These are phyloP conservation scores for Clanis bilineata DNA, from an alignment of 2,888 invertebrate species.

Conservation along the genomic window DNA sequence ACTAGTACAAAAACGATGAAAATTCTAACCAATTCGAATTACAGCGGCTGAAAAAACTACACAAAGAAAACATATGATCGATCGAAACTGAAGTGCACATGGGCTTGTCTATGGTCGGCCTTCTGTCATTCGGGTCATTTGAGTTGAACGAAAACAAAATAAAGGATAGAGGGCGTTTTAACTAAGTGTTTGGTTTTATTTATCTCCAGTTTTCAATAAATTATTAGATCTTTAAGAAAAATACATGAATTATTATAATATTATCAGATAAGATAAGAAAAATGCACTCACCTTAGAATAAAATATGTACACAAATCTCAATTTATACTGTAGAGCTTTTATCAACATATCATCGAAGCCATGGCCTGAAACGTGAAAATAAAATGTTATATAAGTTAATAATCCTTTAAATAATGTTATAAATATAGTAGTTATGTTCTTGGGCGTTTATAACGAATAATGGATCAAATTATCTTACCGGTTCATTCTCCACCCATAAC, in stretches of 20 bases:
- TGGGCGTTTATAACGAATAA: not conserved
- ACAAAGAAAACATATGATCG: slow-evolving; percentile 83
- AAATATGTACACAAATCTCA: slow-evolving; percentile 14
- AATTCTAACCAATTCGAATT: slow-evolving; percentile 74
- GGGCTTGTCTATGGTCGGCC: slow-evolving; percentile 69
- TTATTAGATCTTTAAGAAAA: no score
- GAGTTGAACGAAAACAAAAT: slow-evolving; percentile 1
- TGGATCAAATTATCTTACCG: slow-evolving; percentile 44
- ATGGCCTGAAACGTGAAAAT: slow-evolving; percentile 48
- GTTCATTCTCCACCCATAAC: slow-evolving; percentile 82
- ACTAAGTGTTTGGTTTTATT: not conserved
- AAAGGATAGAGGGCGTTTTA: slow-evolving; percentile 7
- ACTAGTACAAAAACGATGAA: slow-evolving; percentile 43
- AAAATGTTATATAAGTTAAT: not conserved
- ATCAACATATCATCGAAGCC: slow-evolving; percentile 29
- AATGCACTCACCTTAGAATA: not conserved
- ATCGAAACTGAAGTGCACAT: slow-evolving; percentile 80
- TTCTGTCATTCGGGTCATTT: slow-evolving; percentile 48
- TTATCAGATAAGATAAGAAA: not conserved
- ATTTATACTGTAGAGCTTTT: slow-evolving; percentile 4
- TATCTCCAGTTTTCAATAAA: no score
- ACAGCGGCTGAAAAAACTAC: slow-evolving; percentile 80
- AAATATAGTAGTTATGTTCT: no score
- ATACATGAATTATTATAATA: no score
- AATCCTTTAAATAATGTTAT: no score